Percentiles rank a stretch among this genome's conserved stretches.
These are phyloP conservation scores for Entosphenus tridentatus DNA, from an alignment of 2,113 vertebrate genomes.

Conservation along the genomic window DNA sequence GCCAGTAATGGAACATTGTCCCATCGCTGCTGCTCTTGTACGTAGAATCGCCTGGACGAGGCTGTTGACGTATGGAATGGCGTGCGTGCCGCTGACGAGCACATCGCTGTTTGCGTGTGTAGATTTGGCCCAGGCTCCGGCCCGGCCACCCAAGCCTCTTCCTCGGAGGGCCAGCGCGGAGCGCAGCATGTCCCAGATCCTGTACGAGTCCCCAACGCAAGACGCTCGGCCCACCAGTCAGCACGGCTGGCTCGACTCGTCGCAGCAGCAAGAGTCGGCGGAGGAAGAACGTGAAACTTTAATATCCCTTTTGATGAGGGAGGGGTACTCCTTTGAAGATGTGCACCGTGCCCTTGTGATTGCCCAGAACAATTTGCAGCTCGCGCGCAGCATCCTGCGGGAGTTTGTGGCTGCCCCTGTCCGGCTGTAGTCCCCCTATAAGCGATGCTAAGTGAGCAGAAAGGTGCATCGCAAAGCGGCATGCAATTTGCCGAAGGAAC, in stretches of 20 bases:
- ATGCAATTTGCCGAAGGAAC: too few relatives aligned
- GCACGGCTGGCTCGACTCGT: too few relatives aligned
- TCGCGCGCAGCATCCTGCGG: constrained; percentile 68
- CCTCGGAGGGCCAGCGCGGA: constrained; percentile 36
- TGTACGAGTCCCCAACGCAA: constrained; percentile 10
- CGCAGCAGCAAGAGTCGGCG: background rate
- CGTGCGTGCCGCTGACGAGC: too few relatives aligned
- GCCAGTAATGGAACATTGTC: too few relatives aligned
- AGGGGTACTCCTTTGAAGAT: constrained; percentile 82
- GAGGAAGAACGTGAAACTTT: constrained; percentile 56
- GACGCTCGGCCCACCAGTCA: too few relatives aligned
- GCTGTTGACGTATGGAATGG: too few relatives aligned
- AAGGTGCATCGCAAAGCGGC: too few relatives aligned
- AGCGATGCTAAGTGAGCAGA: too few relatives aligned
- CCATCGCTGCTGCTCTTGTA: too few relatives aligned
- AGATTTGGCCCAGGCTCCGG: constrained; percentile 65
- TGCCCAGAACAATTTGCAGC: constrained; percentile 75
- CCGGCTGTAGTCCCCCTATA: too few relatives aligned
- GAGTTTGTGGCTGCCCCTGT: constrained; percentile 30
- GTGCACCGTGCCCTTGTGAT: constrained; percentile 83
- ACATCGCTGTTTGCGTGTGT: background rate
- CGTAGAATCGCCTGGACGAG: too few relatives aligned
- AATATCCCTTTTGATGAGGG: constrained; percentile 88
- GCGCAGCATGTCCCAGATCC: too few relatives aligned
- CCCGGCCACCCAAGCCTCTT: constrained; percentile 70